These are phyloP conservation scores for Caradrina clavipalpis DNA, from an alignment of 2,888 invertebrate species.

Conservation along the genomic window DNA sequence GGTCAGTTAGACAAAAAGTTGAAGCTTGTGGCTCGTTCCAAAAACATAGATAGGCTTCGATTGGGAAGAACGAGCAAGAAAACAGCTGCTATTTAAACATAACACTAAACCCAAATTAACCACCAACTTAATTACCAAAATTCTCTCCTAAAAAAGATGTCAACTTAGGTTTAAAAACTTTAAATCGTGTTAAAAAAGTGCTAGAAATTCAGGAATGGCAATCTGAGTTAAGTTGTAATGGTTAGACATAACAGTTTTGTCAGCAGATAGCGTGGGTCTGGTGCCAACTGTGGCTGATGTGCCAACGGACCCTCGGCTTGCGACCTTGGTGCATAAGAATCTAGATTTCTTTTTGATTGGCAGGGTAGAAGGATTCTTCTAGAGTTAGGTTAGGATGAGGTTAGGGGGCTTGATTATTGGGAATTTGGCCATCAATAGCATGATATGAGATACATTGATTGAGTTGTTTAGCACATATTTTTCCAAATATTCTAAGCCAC, in stretches of 20 bases:
- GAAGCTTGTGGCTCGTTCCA: no score
- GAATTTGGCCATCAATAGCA: no score
- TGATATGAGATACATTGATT: no score
- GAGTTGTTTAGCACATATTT: no score
- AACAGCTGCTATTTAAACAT: background rate
- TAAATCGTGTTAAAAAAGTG: slow-evolving; percentile 56
- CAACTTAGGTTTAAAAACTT: slow-evolving; percentile 46
- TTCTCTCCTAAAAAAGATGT: slow-evolving; percentile 27
- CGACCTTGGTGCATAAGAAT: slow-evolving; percentile 25
- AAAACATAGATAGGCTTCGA: no score
- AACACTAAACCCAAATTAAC: background rate
- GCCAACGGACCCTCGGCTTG: slow-evolving; percentile 42
- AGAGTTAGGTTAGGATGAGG: no score
- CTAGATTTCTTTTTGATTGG: slow-evolving; percentile 1
- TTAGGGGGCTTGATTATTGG: no score
- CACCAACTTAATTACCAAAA: slow-evolving; percentile 7
- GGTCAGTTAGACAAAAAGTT: no score
- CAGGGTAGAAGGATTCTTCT: background rate
- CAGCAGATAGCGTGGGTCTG: slow-evolving; percentile 40
- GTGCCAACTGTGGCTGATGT: slow-evolving; percentile 56
- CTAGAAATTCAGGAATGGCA: slow-evolving; percentile 50
- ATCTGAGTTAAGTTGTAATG: slow-evolving; percentile 63
- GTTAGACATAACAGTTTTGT: slow-evolving; percentile 61
- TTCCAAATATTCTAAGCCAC: no score
- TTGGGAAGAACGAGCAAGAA: no score